Conservation (phyloP, 2,888 invertebrate species). For the Agrochola circellaris region DNA sequence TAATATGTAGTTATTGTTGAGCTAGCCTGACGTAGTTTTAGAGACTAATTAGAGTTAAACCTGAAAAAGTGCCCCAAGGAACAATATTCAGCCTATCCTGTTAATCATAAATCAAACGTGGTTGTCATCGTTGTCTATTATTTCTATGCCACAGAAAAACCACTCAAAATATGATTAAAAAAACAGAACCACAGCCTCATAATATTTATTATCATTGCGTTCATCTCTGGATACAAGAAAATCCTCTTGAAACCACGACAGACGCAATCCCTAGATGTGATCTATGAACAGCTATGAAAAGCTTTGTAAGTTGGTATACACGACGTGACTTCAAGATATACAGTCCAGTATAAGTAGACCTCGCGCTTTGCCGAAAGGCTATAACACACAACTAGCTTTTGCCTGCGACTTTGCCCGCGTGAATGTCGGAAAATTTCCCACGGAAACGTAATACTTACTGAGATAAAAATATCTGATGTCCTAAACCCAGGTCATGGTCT, state of each 20-base stretch:
- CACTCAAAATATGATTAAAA: too few relatives aligned
- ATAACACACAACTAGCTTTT: too few relatives aligned
- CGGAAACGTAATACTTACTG: not conserved
- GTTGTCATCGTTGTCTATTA: too few relatives aligned
- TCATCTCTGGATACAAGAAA: conserved; percentile 31
- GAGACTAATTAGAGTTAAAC: too few relatives aligned
- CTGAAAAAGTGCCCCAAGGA: too few relatives aligned
- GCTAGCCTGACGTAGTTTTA: too few relatives aligned
- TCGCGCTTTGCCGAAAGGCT: not conserved
- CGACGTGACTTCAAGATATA: not conserved
- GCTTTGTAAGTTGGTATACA: not conserved
- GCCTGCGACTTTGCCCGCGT: not conserved
- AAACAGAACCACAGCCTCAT: not conserved
- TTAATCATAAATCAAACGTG: not conserved
- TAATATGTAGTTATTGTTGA: too few relatives aligned
- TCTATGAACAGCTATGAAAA: conserved; percentile 35
- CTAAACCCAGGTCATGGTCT: not conserved
- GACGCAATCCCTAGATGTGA: conserved; percentile 31
- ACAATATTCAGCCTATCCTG: not conserved
- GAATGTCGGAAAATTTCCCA: not conserved
- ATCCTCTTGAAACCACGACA: conserved; percentile 15
- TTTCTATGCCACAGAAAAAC: too few relatives aligned
- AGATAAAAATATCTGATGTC: not conserved
- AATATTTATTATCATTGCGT: conserved; percentile 38
- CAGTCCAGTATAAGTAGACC: not conserved